Evolutionary conservation across 1,140 invertebrate genomes (phyloP).

Genomic region (Drosophila lacteicornis): DNA sequence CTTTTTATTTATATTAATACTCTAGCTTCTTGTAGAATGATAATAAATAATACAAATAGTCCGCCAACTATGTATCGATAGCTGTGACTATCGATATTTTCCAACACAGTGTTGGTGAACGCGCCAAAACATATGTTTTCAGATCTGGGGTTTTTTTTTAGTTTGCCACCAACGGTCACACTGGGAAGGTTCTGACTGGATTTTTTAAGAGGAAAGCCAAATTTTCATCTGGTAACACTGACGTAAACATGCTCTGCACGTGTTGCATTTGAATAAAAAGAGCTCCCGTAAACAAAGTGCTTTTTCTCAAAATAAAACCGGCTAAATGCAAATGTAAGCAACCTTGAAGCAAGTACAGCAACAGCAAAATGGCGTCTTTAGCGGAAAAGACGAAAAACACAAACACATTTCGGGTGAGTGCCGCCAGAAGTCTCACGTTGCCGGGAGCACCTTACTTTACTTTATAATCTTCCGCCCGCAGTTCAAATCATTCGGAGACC

Average conservation of each 20-base stretch:
- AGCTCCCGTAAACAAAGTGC: slow-evolving; percentile 14
- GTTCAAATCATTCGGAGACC: slow-evolving; percentile 94
- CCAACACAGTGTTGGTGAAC: neutral
- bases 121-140: slow-evolving; percentile 11
- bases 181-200: too few species aligned
- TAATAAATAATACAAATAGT: neutral
- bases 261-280: slow-evolving; percentile 44
- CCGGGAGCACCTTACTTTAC: neutral
- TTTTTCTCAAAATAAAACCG: neutral
- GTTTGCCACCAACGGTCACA: too few species aligned
- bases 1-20: too few species aligned
- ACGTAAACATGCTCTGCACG: slow-evolving; percentile 43
- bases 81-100: slow-evolving; percentile 1
- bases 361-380: slow-evolving; percentile 89
- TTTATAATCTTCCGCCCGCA: slow-evolving; percentile 75
- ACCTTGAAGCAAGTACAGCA: neutral
- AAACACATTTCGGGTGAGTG: slow-evolving; percentile 92
- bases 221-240: too few species aligned
- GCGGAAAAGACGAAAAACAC: slow-evolving; percentile 91
- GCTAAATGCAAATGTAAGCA: slow-evolving; percentile 28
- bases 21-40: too few species aligned
- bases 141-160: too few species aligned
- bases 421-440: slow-evolving; percentile 9
- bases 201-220: too few species aligned
- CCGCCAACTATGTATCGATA: neutral